Evolutionary conservation across 1,140 invertebrate species (phyloP).

Genomic region (Heliconius eleuchia): DNA sequence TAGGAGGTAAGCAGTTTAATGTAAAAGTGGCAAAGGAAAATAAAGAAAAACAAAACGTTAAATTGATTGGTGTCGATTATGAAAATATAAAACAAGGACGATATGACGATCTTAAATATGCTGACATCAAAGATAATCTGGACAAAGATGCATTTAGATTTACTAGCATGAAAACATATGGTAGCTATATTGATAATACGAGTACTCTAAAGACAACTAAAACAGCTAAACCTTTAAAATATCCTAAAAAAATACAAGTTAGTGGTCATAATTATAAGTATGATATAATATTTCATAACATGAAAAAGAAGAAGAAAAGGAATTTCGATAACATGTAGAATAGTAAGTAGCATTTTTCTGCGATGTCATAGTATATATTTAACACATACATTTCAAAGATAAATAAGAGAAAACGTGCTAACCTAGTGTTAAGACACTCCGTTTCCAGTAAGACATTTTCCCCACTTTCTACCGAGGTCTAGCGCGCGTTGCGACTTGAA

Average conservation of each 20-base stretch:
- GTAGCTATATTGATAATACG: background rate
- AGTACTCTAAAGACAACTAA: background rate
- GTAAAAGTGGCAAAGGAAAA: background rate
- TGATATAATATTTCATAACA: slow-evolving; percentile 45
- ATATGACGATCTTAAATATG: background rate
- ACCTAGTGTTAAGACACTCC: no score
- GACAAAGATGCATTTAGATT: slow-evolving; percentile 29
- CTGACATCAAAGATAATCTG: background rate
- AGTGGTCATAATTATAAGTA: slow-evolving; percentile 52
- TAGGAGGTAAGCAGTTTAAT: background rate
- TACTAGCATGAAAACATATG: slow-evolving; percentile 8
- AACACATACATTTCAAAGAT: no score
- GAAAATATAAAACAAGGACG: background rate
- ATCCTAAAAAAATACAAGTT: slow-evolving; percentile 48
- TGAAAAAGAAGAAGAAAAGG: background rate
- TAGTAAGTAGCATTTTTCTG: slow-evolving; percentile 5
- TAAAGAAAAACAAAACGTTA: background rate
- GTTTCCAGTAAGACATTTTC: no score
- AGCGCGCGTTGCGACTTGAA: no score
- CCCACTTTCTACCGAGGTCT: no score
- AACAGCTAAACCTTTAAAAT: background rate
- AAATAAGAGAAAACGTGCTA: no score
- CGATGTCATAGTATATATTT: background rate
- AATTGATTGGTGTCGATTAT: background rate
- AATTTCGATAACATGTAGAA: background rate